Evolutionary conservation across 2,113 vertebrate genomes (phyloP).

Genomic region (Brachyistius frenatus): DNA sequence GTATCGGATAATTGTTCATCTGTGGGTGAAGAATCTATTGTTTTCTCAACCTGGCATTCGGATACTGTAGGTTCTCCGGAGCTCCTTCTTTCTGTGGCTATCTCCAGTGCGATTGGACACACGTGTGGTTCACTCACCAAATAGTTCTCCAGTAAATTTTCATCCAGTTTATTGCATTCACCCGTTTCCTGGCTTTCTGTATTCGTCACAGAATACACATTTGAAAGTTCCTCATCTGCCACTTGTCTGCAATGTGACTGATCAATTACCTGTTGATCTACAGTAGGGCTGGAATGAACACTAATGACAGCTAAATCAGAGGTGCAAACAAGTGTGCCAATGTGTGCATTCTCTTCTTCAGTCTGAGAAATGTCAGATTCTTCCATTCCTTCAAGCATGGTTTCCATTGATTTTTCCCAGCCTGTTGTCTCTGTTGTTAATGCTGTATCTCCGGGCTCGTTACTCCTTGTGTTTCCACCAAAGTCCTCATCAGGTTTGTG

Average conservation of each 20-base stretch:
- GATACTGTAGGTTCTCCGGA: not conserved
- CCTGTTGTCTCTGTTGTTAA: not conserved
- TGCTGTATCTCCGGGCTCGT: not conserved
- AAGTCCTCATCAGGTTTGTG: not conserved
- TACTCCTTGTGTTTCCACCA: not conserved
- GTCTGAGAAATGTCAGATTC: not conserved
- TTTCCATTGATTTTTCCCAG: not conserved
- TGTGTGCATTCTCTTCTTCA: not conserved
- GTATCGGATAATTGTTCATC: too few species aligned
- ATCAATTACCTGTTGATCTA: constrained; percentile 1
- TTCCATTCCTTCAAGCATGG: not conserved
- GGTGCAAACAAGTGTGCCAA: not conserved
- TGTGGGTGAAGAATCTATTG: too few species aligned
- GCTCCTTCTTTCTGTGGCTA: not conserved
- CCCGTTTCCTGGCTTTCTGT: constrained; percentile 3
- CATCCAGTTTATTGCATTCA: not conserved
- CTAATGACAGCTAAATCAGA: not conserved
- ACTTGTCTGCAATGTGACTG: not conserved
- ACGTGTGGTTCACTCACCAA: not conserved
- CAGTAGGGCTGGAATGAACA: not conserved
- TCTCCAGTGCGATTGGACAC: not conserved
- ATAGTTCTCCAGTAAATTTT: constrained; percentile 1
- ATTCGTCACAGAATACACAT: not conserved
- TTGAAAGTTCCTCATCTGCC: not conserved
- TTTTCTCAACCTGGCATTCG: too few species aligned